Evolutionary conservation across 1,140 invertebrate species (phyloP).

Genomic region (Neuroterus valhalla): DNA sequence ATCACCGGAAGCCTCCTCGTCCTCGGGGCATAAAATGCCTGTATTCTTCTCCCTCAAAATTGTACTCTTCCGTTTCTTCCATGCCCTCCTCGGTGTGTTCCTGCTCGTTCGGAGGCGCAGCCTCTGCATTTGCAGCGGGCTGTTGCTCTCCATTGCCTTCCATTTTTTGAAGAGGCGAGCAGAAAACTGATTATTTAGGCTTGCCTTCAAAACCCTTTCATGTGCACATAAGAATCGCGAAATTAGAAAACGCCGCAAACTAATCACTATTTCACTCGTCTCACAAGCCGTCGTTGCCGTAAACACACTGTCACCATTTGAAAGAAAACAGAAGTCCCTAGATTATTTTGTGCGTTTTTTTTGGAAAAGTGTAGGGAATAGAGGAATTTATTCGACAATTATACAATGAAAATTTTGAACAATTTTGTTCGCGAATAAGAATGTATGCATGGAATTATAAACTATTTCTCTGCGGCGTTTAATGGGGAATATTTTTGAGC

Average conservation of each 20-base stretch:
- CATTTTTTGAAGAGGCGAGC: not conserved
- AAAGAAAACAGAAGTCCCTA: no score
- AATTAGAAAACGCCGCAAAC: constrained; percentile 51
- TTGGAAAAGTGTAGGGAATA: no score
- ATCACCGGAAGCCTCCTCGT: constrained; percentile 70
- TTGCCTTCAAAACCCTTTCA: constrained; percentile 4
- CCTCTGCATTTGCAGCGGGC: constrained; percentile 27
- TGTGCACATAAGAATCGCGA: not conserved
- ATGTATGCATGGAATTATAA: no score
- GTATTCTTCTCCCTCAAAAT: constrained; percentile 70
- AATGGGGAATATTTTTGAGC: no score
- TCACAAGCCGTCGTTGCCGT: constrained; percentile 40
- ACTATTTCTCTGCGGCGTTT: no score
- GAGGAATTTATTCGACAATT: no score
- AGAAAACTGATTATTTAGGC: constrained; percentile 22
- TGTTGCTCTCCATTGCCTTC: constrained; percentile 33
- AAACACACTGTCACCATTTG: constrained; percentile 53
- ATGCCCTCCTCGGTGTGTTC: constrained; percentile 67
- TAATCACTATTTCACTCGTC: constrained; percentile 53
- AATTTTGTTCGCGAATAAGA: no score
- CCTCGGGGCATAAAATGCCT: constrained; percentile 70
- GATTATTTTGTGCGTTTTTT: no score
- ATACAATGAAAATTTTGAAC: no score
- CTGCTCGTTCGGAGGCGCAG: constrained; percentile 57
- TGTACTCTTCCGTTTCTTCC: constrained; percentile 69